Evolutionary conservation across 2,797 vertebrate species (phyloP).

Genomic region (Scolopax rusticola): DNA sequence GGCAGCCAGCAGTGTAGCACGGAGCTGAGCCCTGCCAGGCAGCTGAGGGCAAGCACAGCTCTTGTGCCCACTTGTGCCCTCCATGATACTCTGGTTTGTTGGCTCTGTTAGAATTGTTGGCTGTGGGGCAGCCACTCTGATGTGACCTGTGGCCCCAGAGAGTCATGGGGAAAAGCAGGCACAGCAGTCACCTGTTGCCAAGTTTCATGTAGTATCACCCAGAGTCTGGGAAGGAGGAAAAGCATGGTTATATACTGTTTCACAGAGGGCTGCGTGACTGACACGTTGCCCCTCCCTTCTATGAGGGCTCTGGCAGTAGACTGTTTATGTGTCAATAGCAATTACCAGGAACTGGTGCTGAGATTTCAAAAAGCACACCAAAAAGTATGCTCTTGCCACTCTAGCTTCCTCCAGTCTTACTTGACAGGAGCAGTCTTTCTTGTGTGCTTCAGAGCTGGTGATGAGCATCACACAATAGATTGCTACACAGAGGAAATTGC

Average conservation of each 20-base stretch:
- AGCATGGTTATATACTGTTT: neutral
- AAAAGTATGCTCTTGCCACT: neutral
- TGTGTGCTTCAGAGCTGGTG: neutral
- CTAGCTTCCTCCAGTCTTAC: neutral
- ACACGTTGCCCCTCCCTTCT: neutral
- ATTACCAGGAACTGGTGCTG: neutral
- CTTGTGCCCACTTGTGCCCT: neutral
- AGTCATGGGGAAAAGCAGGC: neutral
- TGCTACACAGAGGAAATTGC: neutral
- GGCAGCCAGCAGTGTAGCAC: rapidly evolving
- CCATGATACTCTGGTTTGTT: neutral
- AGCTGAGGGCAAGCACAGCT: neutral
- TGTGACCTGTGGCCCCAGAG: neutral
- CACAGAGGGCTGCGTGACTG: neutral
- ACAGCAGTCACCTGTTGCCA: neutral
- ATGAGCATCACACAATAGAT: neutral
- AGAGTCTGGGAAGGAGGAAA: neutral
- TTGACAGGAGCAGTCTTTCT: neutral
- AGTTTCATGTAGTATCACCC: neutral
- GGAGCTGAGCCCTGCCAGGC: neutral
- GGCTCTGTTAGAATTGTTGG: neutral
- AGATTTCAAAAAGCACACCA: neutral
- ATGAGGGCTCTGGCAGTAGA: neutral
- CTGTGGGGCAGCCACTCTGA: neutral
- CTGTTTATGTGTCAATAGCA: neutral